phyloP scores from a whole-genome alignment of 2,797 vertebrate species.

The Gambusia yucatana region DNA sequence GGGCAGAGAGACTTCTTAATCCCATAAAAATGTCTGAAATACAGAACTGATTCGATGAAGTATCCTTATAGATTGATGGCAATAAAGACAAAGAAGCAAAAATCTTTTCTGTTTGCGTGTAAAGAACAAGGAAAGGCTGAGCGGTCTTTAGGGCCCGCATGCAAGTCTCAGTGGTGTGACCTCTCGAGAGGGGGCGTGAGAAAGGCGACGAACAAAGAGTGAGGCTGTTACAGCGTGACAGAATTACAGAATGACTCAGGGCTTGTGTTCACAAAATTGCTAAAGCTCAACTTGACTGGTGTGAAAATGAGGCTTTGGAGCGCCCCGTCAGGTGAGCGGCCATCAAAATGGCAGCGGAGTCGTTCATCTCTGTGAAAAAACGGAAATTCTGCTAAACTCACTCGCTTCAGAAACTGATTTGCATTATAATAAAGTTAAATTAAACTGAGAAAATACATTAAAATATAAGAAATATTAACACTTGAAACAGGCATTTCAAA shows the following conservation, averaged over 20 bases:
- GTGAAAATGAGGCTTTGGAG: slow-evolving; percentile 42
- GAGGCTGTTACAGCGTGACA: slow-evolving; percentile 72
- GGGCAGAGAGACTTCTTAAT: slow-evolving; percentile 40
- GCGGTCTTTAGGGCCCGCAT: slow-evolving; percentile 55
- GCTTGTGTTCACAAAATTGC: slow-evolving; percentile 60
- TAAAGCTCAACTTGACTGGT: slow-evolving; percentile 46
- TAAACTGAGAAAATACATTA: neutral
- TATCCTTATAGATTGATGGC: slow-evolving; percentile 16
- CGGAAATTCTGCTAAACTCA: neutral
- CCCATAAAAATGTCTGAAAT: slow-evolving; percentile 32
- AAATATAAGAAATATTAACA: neutral
- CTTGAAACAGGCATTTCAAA: neutral
- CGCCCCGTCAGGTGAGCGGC: slow-evolving; percentile 50
- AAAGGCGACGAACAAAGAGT: slow-evolving; percentile 71
- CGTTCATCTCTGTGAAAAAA: neutral
- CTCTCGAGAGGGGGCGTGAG: slow-evolving; percentile 72
- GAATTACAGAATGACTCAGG: slow-evolving; percentile 71
- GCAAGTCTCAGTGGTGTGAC: slow-evolving; percentile 67
- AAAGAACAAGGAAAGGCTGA: slow-evolving; percentile 39
- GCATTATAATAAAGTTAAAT: neutral
- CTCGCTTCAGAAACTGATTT: neutral
- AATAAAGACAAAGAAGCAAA: slow-evolving; percentile 12
- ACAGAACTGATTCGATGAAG: slow-evolving; percentile 18
- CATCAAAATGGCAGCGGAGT: neutral
- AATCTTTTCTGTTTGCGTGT: neutral